Evolutionary conservation across 1,140 invertebrate genomes (phyloP).

Genomic region (Drosophila mojavensis): DNA sequence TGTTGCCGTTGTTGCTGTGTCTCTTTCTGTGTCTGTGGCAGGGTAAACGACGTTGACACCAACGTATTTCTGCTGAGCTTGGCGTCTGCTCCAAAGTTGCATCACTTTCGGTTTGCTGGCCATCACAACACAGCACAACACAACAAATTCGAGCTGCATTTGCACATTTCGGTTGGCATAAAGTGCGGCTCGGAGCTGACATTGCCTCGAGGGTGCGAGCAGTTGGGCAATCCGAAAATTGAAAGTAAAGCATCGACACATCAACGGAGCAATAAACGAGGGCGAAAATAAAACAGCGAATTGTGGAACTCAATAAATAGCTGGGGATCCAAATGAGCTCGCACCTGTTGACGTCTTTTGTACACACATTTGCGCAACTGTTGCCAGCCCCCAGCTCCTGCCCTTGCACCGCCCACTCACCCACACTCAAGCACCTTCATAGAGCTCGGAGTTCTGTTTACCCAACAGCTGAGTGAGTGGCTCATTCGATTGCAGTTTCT

Average conservation of each 20-base stretch:
- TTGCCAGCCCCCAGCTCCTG: slow-evolving; percentile 16
- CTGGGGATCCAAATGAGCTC: slow-evolving; percentile 52
- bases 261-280: neutral
- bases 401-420: neutral
- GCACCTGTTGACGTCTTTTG: slow-evolving; percentile 57
- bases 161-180: slow-evolving; percentile 36
- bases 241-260: slow-evolving; percentile 33
- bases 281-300: slow-evolving; percentile 11
- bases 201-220: slow-evolving; percentile 50
- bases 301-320: slow-evolving; percentile 72
- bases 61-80: slow-evolving; percentile 65
- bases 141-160: slow-evolving; percentile 18
- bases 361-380: slow-evolving; percentile 71
- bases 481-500: slow-evolving; percentile 32
- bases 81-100: slow-evolving; percentile 53
- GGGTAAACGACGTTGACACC: slow-evolving; percentile 16
- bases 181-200: slow-evolving; percentile 41
- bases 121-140: slow-evolving; percentile 12
- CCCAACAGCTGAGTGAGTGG: slow-evolving; percentile 20
- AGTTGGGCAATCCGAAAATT: slow-evolving; percentile 59
- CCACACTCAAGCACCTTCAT: neutral
- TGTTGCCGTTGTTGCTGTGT: too few species aligned
- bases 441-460: slow-evolving; percentile 38
- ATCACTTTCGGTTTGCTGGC: slow-evolving; percentile 40
- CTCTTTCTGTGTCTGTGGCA: neutral